Conservation (phyloP, 2,113 vertebrate species). For the Megaceryle torquata region DNA sequence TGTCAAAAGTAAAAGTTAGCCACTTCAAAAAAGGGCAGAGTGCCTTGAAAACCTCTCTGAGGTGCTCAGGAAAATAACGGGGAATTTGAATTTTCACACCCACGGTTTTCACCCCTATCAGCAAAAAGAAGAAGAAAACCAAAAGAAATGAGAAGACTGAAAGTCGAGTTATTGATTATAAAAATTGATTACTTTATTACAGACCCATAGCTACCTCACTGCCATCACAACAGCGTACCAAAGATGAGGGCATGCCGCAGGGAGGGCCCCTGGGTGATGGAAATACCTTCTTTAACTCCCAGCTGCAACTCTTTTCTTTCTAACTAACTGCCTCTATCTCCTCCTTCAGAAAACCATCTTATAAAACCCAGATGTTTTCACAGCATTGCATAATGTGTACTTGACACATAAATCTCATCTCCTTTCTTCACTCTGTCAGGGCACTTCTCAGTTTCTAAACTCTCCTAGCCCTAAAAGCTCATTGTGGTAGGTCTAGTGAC, state of each 20-base stretch:
- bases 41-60: not conserved
- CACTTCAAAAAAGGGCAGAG: not conserved
- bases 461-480: not conserved
- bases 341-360: not conserved
- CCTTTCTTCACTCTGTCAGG: not conserved
- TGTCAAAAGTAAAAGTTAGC: not conserved
- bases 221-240: not conserved
- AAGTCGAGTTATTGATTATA: not conserved
- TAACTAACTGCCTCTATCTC: not conserved
- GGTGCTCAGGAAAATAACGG: not conserved
- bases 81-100: conserved; percentile 1
- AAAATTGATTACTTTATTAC: not conserved
- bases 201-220: not conserved
- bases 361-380: not conserved
- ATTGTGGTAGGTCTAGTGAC: not conserved
- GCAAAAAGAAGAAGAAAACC: not conserved
- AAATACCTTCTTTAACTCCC: not conserved
- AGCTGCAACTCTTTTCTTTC: not conserved
- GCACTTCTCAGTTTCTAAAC: not conserved
- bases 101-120: not conserved
- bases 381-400: not conserved
- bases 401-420: not conserved
- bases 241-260: not conserved
- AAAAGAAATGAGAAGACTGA: not conserved
- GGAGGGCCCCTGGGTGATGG: not conserved